Base-by-base conservation (phyloP, 2,888 invertebrate species). In the Smittia aterrima region DNA sequence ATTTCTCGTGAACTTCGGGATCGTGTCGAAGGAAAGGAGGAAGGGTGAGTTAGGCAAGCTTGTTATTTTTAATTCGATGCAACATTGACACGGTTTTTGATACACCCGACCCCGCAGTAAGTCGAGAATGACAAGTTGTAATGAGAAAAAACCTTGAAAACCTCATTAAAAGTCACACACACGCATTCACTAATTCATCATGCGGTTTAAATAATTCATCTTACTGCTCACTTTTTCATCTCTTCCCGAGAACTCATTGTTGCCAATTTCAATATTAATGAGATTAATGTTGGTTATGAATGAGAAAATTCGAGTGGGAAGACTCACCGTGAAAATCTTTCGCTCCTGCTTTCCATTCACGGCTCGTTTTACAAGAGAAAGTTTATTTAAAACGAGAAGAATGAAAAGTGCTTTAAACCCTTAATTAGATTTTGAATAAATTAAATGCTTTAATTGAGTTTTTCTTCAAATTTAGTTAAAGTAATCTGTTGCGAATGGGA, bases 231-330 rank as follows among this genome's bases (percentile, higher is more conserved):
- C 16, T 22, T 58, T 58, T 58, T 4, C 16, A 7, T 16, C 13
- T 47, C 58, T 24, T 58, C 20, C 58, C 58, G 58, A 6, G 20
- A n/a, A 11, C 22, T 25, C 9, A 27, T 64, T 64, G 64, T 64
- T 64, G 64, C 64, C 64, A 64, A 64, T 64, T 64, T 64, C 64
- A 64, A 64, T 64, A 64, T 64, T 64, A 64, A 64, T 64, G 64
- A 64, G 64, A 64, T 27, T 64, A 64, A 64, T 58, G 58, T 16
- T 27, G 64, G 64, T 24, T 64, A 27, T 22, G 24, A 64, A 16
- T 6, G 22, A 27, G 27, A 13, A 27, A 27, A 64, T 25, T 27
- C 27, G 25, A 11, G 64, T 25, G 27, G 27, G n/a, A 22, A 27
- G 16, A 27, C 58, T 58, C 24, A 11, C 13, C 47, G 47, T 32